Base-by-base conservation (phyloP, 2,888 invertebrate species). In the Ecdyonurus torrentis region DNA sequence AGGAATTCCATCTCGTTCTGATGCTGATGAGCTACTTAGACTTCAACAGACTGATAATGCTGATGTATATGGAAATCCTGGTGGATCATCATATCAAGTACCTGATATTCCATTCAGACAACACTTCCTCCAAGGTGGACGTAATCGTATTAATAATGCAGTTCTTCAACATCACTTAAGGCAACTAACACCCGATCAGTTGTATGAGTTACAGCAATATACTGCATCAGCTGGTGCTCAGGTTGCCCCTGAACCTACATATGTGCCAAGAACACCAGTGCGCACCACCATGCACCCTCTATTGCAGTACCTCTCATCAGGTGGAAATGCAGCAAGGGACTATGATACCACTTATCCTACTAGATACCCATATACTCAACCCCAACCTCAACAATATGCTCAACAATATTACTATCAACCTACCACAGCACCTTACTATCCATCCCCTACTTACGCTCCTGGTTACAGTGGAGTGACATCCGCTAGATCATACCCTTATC, bases 21-120 rank as follows among this genome's bases (percentile, higher is more conserved):
- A 55, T n/a, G 55, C 55, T 22, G 55, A 55, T n/a, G 55, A 81
- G 65, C 77, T 83, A 74, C 71, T 80, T 22, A 79, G 73, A 52
- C 70, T 82, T 10, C 63, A 64, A 25, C 81, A 81, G 0, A 75
- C 78, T 22, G 87, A 87, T 70, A 79, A 82, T 2, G 79, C 83
- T 1, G 86, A 86, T 68, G 83, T 86, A 1, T 87, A 86, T 67
- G 85, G 84, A 37, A 80, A 82, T 50, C 82, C 84, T 23, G 73
- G 83, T 18, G 83, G 83, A 0, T 81, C 84, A 37, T 15, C 5
- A 15, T 37, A 37, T 15, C 37, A 37, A 37, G 37, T 37, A 10
- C 19, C 55, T 22, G 55, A 55, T 22, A 22, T 7, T 20, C 55
- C n/a, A 18, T 22, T 55, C n/a, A n/a, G 55, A 22, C 55, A 55